These are phyloP conservation scores for Exocentrus adspersus DNA, from an alignment of 2,888 invertebrate species.

Conservation along the genomic window DNA sequence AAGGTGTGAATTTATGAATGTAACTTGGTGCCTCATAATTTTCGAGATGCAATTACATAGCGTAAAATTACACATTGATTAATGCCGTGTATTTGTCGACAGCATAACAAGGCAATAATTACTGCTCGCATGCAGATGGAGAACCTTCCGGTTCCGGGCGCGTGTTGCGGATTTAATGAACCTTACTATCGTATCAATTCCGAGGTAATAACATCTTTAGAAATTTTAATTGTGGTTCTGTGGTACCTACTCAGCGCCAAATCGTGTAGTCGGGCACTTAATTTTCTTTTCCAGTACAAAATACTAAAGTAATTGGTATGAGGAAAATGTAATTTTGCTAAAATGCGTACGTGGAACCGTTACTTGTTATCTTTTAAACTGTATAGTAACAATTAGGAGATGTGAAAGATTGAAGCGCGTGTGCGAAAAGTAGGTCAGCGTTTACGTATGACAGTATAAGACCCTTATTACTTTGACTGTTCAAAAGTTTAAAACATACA, in stretches of 20 bases:
- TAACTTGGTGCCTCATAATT: neutral
- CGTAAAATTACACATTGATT: conserved; percentile 18
- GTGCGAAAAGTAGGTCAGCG: no score
- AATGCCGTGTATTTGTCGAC: conserved; percentile 21
- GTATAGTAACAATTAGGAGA: no score
- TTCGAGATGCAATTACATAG: conserved; percentile 1
- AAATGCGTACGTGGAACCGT: neutral
- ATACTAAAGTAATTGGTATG: neutral
- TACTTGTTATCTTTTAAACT: neutral
- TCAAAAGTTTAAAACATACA: no score
- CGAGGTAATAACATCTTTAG: neutral
- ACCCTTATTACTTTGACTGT: no score
- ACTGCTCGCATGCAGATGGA: conserved; percentile 12
- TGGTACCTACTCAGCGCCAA: neutral
- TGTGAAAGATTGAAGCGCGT: no score
- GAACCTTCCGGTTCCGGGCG: conserved; percentile 21
- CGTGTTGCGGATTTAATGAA: conserved; percentile 13
- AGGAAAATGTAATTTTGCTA: neutral
- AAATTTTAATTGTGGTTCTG: neutral
- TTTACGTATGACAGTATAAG: no score
- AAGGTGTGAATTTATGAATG: neutral
- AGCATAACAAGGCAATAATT: conserved; percentile 22
- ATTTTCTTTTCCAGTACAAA: neutral
- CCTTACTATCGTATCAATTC: conserved; percentile 3
- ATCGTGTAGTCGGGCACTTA: neutral